Base-by-base conservation (phyloP, 1,140 invertebrate genomes). In the Bombus waltoni region DNA sequence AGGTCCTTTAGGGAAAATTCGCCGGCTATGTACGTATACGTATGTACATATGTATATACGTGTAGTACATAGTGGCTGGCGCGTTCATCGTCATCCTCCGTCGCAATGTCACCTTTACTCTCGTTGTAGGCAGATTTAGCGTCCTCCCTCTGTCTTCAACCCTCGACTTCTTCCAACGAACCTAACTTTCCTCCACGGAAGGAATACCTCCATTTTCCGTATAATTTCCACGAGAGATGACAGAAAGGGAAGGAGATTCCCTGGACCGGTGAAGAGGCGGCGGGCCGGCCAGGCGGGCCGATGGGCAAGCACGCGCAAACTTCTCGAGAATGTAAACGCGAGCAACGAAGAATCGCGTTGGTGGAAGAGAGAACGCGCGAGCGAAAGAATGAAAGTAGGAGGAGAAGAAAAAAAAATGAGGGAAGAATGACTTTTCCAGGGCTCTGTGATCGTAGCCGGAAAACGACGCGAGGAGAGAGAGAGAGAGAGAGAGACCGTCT, bases 1-100 rank as follows among this genome's bases (percentile, higher is more conserved):
- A 94, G 94, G 92, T 93, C 93, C 93, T 94, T 92, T 88, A 91
- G 90, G 87, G 89, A 91, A 87, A 93, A 93, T 93, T 93, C 92
- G 81, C 77, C 80, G 85, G 32, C 83, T 59, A 53, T 35, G 38
- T 42, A 32, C 38, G 38, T 40, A 62, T 25, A 42, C 5, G 25
- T 22, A 15, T 35, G 32, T 25, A 42, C 6, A 3, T 35, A 22
- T 18, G 8, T 66, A 32, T 66, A 13, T 32, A 42, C 5, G 11
- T 38, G 13, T 6, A 28, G 68, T 28, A 42, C 25, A 42, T 42
- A 42, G 13, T 73, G 32, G 71, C 62, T 68, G 72, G 62, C 53
- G 32, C 15, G 57, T 83, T 76, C 73, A 59, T 42, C 75, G 62
- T 83, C 85, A 73, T 87, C 57, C 62, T n/a, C 68, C 44, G 65